phyloP scores from a whole-genome alignment of 2,888 invertebrate genomes.

The Diaprepes abbreviatus region DNA sequence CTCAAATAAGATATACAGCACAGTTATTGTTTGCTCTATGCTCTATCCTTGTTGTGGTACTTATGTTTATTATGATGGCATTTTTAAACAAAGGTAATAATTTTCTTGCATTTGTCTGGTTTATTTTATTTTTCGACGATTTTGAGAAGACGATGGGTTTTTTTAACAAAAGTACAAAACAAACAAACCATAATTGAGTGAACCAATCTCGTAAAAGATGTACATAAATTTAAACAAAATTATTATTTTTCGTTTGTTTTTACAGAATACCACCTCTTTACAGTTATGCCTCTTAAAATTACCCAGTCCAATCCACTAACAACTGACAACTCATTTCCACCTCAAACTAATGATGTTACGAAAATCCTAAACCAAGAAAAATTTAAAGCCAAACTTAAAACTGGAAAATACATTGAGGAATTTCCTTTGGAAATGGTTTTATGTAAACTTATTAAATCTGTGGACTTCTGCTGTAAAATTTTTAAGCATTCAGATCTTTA shows the following conservation, averaged over 20 bases:
- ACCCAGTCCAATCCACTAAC: background rate
- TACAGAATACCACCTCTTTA: conserved; percentile 46
- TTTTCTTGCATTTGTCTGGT: conserved; percentile 43
- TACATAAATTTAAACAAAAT: too few species aligned
- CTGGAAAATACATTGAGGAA: conserved; percentile 32
- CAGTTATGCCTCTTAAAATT: conserved; percentile 11
- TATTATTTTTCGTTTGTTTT: too few species aligned
- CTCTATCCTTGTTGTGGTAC: conserved; percentile 29
- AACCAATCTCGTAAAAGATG: too few species aligned
- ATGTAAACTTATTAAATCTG: conserved; percentile 54
- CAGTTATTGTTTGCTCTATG: conserved; percentile 40
- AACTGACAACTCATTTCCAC: background rate
- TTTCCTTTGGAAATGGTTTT: conserved; percentile 50
- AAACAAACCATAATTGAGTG: too few species aligned
- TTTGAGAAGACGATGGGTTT: too few species aligned
- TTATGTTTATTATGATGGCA: conserved; percentile 35
- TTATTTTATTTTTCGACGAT: too few species aligned
- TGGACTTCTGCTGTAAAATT: conserved; percentile 57
- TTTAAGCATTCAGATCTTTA: conserved; percentile 46
- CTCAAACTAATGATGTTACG: conserved; percentile 1
- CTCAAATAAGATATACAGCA: conserved; percentile 39
- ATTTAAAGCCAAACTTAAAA: conserved; percentile 19
- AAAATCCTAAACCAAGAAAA: conserved; percentile 21
- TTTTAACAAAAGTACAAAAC: too few species aligned
- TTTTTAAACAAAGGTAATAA: conserved; percentile 47